Evolutionary conservation across 2,113 vertebrate species (phyloP), one percentile per base, ranked within the genome.

Genomic region (Ammospiza caudacuta): DNA sequence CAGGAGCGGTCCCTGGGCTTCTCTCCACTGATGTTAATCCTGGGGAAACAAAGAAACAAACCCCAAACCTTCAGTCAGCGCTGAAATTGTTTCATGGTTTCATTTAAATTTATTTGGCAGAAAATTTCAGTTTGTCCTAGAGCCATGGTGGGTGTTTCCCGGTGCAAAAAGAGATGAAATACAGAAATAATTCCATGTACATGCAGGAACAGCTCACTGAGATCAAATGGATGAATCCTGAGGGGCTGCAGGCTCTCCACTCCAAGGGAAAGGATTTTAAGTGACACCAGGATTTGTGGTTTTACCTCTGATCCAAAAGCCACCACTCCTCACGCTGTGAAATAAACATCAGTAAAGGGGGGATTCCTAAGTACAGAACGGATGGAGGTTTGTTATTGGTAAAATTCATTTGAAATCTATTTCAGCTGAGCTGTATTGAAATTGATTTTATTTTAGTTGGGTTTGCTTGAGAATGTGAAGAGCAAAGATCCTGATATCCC

Each of bases 1-100:
- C 99, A 99, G 6, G 99, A 99, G 37, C 99, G 98, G 79, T 99
- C 98, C 62, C 97, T 97, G 18, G 99, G 99, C 37, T 95, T 94
- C 85, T 97, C 85, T 83, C 98, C 98, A 90, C 96, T 98, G 87
- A 95, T 87, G 61, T 97, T 94, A 90, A 98, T 97, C 95, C 99
- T 99, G 96, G 86, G 19, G 39, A 82, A 68, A 95, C 78, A 94
- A 68, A 92, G 1, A 80, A 75, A 59, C 11, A 70, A 39, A 54
- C 1, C 2, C 4, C 5, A 86, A 16, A 44, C 16, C 68, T 80
- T 82, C 69, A 83, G 92, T 70, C n/a, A 37, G 44, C 24, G 46
- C 12, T 78, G 27, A 44, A 58, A 61, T 18, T 12, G 7, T 27
- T 61, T 18, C 2, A 37, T 37, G 7, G 1, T 18, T 37, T 27